phyloP scores from a whole-genome alignment of 2,797 vertebrate genomes.

The Potorous gilbertii region DNA sequence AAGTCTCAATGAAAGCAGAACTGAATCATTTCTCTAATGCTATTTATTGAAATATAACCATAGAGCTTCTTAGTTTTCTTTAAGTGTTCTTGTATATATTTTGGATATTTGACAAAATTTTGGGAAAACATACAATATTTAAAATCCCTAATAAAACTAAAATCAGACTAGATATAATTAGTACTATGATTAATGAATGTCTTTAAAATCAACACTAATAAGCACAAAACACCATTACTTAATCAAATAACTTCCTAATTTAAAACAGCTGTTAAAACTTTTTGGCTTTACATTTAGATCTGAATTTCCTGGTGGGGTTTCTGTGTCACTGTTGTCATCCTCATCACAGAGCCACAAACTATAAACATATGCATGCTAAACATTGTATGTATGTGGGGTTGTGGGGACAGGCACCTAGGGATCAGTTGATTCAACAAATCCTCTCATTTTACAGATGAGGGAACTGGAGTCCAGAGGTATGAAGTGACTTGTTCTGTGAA shows the following conservation, averaged over 20 bases:
- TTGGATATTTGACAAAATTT: conserved; percentile 25
- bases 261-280: conserved; percentile 18
- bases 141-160: conserved; percentile 54
- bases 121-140: conserved; percentile 54
- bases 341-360: neutral
- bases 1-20: conserved; percentile 44
- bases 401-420: neutral
- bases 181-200: neutral
- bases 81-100: conserved; percentile 37
- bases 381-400: neutral
- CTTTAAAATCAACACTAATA: conserved; percentile 35
- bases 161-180: conserved; percentile 37
- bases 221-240: conserved; percentile 21
- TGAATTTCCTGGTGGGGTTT: neutral
- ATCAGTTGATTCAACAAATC: neutral
- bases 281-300: neutral
- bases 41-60: conserved; percentile 50
- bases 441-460: neutral
- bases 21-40: conserved; percentile 38
- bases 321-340: neutral
- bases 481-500: neutral
- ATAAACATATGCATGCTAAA: neutral
- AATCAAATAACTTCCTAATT: conserved; percentile 27
- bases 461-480: neutral
- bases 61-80: conserved; percentile 5